Evolutionary conservation across 2,888 invertebrate genomes (phyloP).

Genomic region (Zonitis immaculata): DNA sequence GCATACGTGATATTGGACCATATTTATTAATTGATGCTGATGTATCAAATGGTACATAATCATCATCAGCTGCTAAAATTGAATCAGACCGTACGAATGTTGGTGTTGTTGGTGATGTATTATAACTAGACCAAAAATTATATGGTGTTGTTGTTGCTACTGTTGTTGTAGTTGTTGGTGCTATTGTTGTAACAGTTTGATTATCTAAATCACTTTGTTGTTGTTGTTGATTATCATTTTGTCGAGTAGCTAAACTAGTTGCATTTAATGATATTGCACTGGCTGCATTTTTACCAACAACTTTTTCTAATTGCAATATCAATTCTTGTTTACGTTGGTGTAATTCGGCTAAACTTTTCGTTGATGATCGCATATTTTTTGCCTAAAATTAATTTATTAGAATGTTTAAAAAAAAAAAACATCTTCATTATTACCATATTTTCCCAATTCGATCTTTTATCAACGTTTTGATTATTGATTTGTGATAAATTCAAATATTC

Average conservation of each 20-base stretch:
- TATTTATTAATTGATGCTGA: slow-evolving; percentile 60
- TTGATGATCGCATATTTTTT: slow-evolving; percentile 38
- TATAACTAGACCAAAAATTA: slow-evolving; percentile 42
- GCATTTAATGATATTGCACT: slow-evolving; percentile 47
- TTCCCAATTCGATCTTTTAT: slow-evolving; percentile 21
- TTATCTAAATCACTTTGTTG: slow-evolving; percentile 41
- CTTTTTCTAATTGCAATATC: slow-evolving; percentile 57
- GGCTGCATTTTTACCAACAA: slow-evolving; percentile 52
- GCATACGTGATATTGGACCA: slow-evolving; percentile 62
- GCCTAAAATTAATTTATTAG: slow-evolving; percentile 33
- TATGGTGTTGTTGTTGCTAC: slow-evolving; percentile 37
- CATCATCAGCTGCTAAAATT: slow-evolving; percentile 58
- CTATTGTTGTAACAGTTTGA: slow-evolving; percentile 25
- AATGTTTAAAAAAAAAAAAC: slow-evolving; percentile 36
- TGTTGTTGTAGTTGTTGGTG: not conserved
- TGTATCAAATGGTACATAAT: slow-evolving; percentile 63
- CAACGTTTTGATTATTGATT: slow-evolving; percentile 31
- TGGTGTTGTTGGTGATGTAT: slow-evolving; percentile 33
- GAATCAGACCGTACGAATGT: slow-evolving; percentile 54
- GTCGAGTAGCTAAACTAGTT: slow-evolving; percentile 36
- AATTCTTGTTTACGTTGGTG: slow-evolving; percentile 60
- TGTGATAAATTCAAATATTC: slow-evolving; percentile 37
- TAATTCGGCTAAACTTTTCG: slow-evolving; percentile 55
- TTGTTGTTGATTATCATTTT: slow-evolving; percentile 28
- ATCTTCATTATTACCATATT: no score